phyloP scores from a whole-genome alignment of 30 jellyfish, hydroid and myxozoan species.

The Aurelia coerulea region DNA sequence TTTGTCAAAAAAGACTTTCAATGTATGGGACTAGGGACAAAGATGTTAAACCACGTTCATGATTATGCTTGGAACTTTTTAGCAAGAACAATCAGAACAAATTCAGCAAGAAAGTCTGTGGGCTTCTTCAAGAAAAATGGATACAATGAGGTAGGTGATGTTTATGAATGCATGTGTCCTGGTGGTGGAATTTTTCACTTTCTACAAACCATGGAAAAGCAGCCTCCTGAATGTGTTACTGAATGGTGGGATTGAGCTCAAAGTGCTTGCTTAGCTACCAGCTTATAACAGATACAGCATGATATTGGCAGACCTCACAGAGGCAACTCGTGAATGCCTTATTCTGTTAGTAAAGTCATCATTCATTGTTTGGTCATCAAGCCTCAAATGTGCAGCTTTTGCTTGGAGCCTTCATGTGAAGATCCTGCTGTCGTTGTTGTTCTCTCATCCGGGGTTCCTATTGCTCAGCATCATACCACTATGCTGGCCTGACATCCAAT shows the following conservation, averaged over 20 bases:
- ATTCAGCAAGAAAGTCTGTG: slow-evolving; percentile 73
- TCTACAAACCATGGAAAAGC: slow-evolving; percentile 65
- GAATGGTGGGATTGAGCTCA: slow-evolving; percentile 20
- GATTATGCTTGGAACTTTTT: slow-evolving; percentile 41
- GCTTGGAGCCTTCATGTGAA: too few relatives aligned
- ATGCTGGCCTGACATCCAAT: too few relatives aligned
- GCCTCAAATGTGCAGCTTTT: too few relatives aligned
- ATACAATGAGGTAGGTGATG: slow-evolving; percentile 19
- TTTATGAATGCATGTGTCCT: slow-evolving; percentile 34
- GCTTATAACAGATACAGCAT: too few relatives aligned
- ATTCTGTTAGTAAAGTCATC: too few relatives aligned
- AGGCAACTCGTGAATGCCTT: too few relatives aligned
- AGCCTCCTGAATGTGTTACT: slow-evolving; percentile 2
- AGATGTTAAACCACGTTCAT: slow-evolving; percentile 34
- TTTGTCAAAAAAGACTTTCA: slow-evolving; percentile 73
- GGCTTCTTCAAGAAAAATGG: slow-evolving; percentile 68
- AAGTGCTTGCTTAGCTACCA: too few relatives aligned
- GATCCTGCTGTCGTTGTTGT: too few relatives aligned
- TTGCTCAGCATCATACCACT: too few relatives aligned
- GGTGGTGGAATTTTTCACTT: slow-evolving; percentile 65
- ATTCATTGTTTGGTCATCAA: too few relatives aligned
- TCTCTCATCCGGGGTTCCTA: too few relatives aligned
- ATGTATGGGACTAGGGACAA: slow-evolving; percentile 61
- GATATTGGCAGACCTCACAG: too few relatives aligned
- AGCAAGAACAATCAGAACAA: slow-evolving; percentile 55